Conservation (phyloP, 2,888 invertebrate species). For the Lumbricus terrestris region DNA sequence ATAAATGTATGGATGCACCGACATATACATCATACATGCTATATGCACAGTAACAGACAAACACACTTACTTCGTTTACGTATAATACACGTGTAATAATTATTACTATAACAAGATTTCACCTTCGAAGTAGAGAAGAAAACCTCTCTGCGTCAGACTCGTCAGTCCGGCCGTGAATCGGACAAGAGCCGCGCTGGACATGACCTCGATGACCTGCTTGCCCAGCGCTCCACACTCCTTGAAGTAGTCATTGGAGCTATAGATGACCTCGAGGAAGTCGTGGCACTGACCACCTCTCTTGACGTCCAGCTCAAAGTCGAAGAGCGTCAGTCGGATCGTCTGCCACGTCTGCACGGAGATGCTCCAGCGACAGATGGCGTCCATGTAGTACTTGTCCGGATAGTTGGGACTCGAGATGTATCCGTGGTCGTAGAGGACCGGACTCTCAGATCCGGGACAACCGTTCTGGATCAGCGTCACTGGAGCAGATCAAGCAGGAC, state of each 20-base stretch:
- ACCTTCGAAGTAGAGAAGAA: slow-evolving; percentile 40
- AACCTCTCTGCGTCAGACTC: slow-evolving; percentile 38
- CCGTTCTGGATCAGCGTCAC: background rate
- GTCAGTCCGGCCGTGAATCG: slow-evolving; percentile 31
- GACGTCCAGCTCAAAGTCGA: slow-evolving; percentile 40
- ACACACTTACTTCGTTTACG: too few species aligned
- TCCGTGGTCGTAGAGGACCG: slow-evolving; percentile 31
- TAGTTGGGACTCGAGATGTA: slow-evolving; percentile 40
- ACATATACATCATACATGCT: too few species aligned
- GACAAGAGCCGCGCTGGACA: slow-evolving; percentile 29
- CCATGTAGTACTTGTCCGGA: slow-evolving; percentile 38
- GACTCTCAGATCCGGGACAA: slow-evolving; percentile 13
- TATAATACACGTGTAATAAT: background rate
- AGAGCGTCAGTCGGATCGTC: slow-evolving; percentile 31
- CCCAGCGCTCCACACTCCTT: slow-evolving; percentile 39
- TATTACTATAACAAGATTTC: background rate
- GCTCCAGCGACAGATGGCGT: slow-evolving; percentile 36
- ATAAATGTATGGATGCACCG: too few species aligned
- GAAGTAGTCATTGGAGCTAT: slow-evolving; percentile 23
- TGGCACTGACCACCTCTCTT: slow-evolving; percentile 29
- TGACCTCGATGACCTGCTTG: slow-evolving; percentile 30
- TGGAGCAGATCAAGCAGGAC: background rate
- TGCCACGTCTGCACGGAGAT: slow-evolving; percentile 35
- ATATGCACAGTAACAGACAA: too few species aligned
- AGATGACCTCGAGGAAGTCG: slow-evolving; percentile 22